Evolutionary conservation across 2,888 invertebrate genomes (phyloP).

Genomic region (Autographa pulchrina): DNA sequence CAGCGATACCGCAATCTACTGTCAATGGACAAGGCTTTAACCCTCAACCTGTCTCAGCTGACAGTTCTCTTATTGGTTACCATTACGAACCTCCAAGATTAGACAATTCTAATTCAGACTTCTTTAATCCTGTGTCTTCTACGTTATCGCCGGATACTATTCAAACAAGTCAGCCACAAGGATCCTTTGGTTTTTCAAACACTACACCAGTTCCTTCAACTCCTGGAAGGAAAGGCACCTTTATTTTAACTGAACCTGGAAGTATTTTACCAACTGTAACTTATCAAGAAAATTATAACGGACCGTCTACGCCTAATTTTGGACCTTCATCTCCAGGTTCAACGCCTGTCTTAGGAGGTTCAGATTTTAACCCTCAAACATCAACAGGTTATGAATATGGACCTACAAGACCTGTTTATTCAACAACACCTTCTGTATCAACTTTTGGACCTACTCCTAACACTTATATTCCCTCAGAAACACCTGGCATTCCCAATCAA

Average conservation of each 20-base stretch:
- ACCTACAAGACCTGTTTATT: conserved; percentile 17
- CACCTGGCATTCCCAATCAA: neutral
- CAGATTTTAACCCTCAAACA: neutral
- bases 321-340: conserved; percentile 18
- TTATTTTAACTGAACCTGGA: conserved; percentile 19
- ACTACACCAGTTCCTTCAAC: conserved; percentile 7
- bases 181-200: neutral
- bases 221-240: conserved; percentile 5
- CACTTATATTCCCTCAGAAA: conserved; percentile 20
- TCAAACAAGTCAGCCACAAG: conserved; percentile 20
- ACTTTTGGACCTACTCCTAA: conserved; percentile 24
- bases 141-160: conserved; percentile 16
- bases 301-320: conserved; percentile 20
- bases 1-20: conserved; percentile 9
- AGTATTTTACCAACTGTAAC: neutral
- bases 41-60: neutral
- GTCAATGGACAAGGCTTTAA: neutral
- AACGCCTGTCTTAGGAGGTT: conserved; percentile 5
- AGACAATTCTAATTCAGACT: neutral
- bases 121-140: conserved; percentile 12
- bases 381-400: conserved; percentile 26
- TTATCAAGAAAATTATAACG: conserved; percentile 20
- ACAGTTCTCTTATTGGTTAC: conserved; percentile 26
- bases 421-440: conserved; percentile 25
- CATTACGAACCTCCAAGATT: conserved; percentile 38